Conservation (phyloP, 2,797 vertebrate species). For the Glossophaga mutica region DNA sequence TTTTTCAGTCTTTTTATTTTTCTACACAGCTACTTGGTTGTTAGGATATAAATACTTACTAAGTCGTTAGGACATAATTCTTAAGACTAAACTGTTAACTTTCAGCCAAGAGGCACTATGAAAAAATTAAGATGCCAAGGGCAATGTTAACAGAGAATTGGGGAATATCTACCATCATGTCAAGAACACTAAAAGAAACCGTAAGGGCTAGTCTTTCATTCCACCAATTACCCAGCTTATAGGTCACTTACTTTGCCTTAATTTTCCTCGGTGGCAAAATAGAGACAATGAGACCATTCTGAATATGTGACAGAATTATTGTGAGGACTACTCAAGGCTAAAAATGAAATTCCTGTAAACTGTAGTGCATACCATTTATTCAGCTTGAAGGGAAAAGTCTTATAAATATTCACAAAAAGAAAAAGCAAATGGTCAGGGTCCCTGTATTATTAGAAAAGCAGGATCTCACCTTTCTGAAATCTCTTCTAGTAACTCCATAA, state of each 20-base stretch:
- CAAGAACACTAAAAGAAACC: neutral
- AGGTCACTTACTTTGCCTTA: neutral
- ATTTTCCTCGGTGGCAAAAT: neutral
- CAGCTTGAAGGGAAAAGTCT: neutral
- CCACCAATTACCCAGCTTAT: neutral
- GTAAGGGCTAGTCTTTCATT: neutral
- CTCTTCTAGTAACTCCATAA: conserved; percentile 97
- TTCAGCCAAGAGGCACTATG: neutral
- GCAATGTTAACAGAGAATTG: neutral
- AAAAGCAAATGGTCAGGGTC: neutral
- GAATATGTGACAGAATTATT: neutral
- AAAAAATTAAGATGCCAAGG: neutral
- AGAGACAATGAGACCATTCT: neutral
- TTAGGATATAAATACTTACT: neutral
- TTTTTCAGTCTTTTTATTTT: neutral
- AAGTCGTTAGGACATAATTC: neutral
- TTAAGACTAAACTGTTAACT: neutral
- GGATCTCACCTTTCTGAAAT: conserved; percentile 93
- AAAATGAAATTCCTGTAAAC: conserved; percentile 6
- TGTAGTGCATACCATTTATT: neutral
- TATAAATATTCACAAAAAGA: neutral
- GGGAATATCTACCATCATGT: neutral
- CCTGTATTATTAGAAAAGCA: neutral
- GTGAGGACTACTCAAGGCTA: neutral
- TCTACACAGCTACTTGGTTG: neutral